A percentile compares a stretch with the other conserved stretches of the same genome.
Evolutionary conservation across 2,113 vertebrate species (phyloP).

Genomic region (Brachypodius melanocephalos): DNA sequence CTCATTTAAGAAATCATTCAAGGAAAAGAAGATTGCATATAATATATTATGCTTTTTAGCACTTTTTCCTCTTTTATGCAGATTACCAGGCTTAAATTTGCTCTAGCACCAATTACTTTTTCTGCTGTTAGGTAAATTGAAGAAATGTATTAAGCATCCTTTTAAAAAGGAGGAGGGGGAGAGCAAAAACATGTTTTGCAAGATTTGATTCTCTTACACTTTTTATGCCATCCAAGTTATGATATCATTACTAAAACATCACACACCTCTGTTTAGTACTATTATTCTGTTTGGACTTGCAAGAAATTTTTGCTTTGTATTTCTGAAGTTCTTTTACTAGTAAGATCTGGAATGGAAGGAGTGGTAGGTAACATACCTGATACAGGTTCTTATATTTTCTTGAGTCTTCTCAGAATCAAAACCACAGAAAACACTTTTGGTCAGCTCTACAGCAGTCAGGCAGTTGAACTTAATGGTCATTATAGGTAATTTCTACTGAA

Average conservation of each 20-base stretch:
- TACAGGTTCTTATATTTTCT: not conserved
- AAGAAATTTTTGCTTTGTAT: not conserved
- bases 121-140: not conserved
- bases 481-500: not conserved
- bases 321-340: not conserved
- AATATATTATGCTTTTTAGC: not conserved
- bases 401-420: not conserved
- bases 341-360: not conserved
- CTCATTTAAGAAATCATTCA: not conserved
- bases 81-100: not conserved
- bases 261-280: not conserved
- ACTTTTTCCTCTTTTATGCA: not conserved
- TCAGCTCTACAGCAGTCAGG: not conserved
- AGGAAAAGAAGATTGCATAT: not conserved
- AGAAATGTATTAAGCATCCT: not conserved
- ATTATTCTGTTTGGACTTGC: not conserved
- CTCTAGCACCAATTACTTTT: not conserved
- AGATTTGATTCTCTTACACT: not conserved
- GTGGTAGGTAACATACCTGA: not conserved
- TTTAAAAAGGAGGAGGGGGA: fast-evolving
- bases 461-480: not conserved
- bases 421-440: not conserved
- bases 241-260: not conserved
- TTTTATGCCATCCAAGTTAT: not conserved
- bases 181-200: not conserved